These are phyloP conservation scores for Caenorhabditis briggsae DNA, from an alignment of 1,140 invertebrate species.

Conservation along the genomic window DNA sequence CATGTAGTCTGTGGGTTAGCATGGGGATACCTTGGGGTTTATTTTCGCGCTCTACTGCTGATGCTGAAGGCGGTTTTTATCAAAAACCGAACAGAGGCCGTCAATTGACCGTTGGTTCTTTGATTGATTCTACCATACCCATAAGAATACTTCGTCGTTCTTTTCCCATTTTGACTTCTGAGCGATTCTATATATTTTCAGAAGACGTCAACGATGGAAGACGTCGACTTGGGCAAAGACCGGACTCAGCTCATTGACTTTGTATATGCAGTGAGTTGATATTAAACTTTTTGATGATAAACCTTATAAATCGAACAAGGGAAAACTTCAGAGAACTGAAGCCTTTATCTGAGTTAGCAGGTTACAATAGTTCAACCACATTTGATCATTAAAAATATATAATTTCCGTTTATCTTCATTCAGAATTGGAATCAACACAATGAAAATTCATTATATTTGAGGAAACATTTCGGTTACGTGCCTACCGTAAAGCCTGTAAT, in stretches of 20 bases:
- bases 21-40: constrained; percentile 44
- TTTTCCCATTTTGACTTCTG: background rate
- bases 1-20: background rate
- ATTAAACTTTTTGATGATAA: no score
- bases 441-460: no score
- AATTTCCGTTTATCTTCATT: no score
- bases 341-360: no score
- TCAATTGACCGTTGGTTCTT: constrained; percentile 52
- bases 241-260: constrained; percentile 38
- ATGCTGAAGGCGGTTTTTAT: constrained; percentile 52
- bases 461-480: no score
- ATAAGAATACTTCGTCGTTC: background rate
- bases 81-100: constrained; percentile 55
- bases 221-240: constrained; percentile 52
- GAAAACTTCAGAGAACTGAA: no score
- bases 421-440: no score
- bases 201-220: constrained; percentile 27
- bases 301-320: no score
- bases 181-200: background rate
- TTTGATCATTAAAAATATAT: no score
- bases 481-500: no score
- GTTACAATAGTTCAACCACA: no score
- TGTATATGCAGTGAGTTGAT: constrained; percentile 8
- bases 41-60: constrained; percentile 54
- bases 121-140: constrained; percentile 21